These are phyloP conservation scores for Eulemur mongoz DNA, from an alignment of 2,797 vertebrate genomes.

Conservation along the genomic window DNA sequence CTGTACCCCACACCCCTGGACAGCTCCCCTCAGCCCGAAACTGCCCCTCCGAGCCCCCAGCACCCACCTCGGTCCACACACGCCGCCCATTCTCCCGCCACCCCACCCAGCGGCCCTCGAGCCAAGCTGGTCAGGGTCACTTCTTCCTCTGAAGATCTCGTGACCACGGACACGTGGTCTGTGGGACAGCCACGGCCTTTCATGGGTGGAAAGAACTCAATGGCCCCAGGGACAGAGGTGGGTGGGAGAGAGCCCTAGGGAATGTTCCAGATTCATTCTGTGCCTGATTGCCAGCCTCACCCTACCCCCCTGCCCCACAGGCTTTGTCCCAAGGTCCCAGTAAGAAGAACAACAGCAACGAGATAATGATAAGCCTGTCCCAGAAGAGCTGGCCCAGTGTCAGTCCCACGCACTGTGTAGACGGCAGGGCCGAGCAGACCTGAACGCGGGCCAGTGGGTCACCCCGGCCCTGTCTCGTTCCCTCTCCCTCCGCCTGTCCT, in stretches of 20 bases:
- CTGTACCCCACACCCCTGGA: accelerated
- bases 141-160: neutral
- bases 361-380: neutral
- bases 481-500: neutral
- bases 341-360: neutral
- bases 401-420: accelerated
- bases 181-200: neutral
- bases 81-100: accelerated
- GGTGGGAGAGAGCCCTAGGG: neutral
- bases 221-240: neutral
- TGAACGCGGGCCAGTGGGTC: accelerated
- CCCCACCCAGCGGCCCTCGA: neutral
- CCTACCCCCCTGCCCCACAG: neutral
- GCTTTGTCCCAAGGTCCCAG: neutral
- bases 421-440: neutral
- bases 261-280: neutral
- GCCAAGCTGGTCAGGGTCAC: too few relatives aligned
- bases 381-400: accelerated
- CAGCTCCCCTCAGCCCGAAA: too few relatives aligned
- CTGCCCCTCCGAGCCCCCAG: neutral
- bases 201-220: neutral
- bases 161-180: accelerated
- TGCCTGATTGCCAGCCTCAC: neutral
- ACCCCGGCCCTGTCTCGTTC: neutral
- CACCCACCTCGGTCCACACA: accelerated